Percentiles rank a stretch among this genome's conserved stretches.
Conservation (phyloP, 2,888 invertebrate genomes). For the Hyles lineata region DNA sequence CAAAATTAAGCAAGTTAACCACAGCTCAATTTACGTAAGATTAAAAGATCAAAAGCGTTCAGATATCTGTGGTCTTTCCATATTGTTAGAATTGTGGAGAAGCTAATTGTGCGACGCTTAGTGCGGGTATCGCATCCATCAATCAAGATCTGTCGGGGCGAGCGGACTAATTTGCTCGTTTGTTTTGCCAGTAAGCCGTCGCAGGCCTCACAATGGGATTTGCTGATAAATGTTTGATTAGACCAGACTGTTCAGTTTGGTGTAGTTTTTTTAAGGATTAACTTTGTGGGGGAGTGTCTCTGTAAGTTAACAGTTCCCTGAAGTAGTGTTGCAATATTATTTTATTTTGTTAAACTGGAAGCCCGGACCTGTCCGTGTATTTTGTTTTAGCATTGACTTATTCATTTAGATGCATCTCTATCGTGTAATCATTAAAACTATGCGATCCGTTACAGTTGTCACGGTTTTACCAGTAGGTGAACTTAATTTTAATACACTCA, state of each 20-base stretch:
- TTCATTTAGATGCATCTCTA: too few species aligned
- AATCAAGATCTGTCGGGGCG: constrained; percentile 78
- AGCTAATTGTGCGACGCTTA: constrained; percentile 73
- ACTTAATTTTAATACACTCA: too few species aligned
- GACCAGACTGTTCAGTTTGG: constrained; percentile 35
- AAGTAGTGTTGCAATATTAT: too few species aligned
- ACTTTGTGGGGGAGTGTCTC: too few species aligned
- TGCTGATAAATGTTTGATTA: constrained; percentile 61
- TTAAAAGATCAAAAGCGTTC: not conserved
- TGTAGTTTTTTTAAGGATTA: too few species aligned
- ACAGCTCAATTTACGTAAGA: constrained; percentile 1
- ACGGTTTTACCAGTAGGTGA: too few species aligned
- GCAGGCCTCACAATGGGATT: constrained; percentile 56
- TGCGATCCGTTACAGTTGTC: too few species aligned
- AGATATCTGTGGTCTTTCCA: constrained; percentile 26
- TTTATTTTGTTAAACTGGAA: too few species aligned
- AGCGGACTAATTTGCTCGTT: constrained; percentile 81
- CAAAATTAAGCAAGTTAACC: not conserved
- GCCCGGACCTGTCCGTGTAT: too few species aligned
- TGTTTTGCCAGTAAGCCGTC: constrained; percentile 77
- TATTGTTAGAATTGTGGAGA: constrained; percentile 55
- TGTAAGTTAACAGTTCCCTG: too few species aligned
- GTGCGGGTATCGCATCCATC: constrained; percentile 73
- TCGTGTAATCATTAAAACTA: too few species aligned
- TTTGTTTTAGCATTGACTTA: too few species aligned